Evolutionary conservation across 2,888 invertebrate genomes (phyloP), one percentile per base, ranked within the genome.

Genomic region (Pollenia labialis): DNA sequence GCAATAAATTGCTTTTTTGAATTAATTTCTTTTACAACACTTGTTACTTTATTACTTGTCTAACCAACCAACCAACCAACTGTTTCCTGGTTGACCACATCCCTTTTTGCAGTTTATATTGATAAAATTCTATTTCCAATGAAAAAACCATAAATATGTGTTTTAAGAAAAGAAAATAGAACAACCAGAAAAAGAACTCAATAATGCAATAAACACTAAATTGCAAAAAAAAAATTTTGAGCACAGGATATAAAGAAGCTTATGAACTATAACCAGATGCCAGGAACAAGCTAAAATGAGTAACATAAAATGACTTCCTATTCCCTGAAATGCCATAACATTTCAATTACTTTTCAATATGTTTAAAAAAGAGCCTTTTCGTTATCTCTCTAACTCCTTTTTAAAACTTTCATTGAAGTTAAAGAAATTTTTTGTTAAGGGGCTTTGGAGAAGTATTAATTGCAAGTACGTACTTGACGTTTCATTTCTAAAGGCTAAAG

Each of bases 311-410:
- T 58, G 50, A 66, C 54, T 40, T 69, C 2, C 40, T 76, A 69
- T 82, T 82, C 76, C 69, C 76, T 66, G 58, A 80, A 82, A 79
- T 74, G 75, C 82, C 69, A 82, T 69, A 83, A 80, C 86, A 86
- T 86, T 86, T 86, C 86, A 86, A 86, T 83, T 86, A 83, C 86
- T 80, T 56, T 58, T 74, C 74, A 68, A 79, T 83, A 80, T 56
- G 16, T 68, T 46, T 32, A 46, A 18, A 16, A 46, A 66, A 60
- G 69, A 68, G 44, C 75, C 75, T 60, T 75, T 68, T 60, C 40
- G 32, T 62, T 14, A 48, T 32, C 40, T 48, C 32, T 48, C 2
- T 32, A 1, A 14, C 64, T 44, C 12, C n/a, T n/a, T 12, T 64
- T 23, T 18, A 14, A 12, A 58, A n/a, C 12, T 54, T 48, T 48